Conservation (phyloP, 2,888 invertebrate genomes). For the Margaritifera margaritifera region DNA sequence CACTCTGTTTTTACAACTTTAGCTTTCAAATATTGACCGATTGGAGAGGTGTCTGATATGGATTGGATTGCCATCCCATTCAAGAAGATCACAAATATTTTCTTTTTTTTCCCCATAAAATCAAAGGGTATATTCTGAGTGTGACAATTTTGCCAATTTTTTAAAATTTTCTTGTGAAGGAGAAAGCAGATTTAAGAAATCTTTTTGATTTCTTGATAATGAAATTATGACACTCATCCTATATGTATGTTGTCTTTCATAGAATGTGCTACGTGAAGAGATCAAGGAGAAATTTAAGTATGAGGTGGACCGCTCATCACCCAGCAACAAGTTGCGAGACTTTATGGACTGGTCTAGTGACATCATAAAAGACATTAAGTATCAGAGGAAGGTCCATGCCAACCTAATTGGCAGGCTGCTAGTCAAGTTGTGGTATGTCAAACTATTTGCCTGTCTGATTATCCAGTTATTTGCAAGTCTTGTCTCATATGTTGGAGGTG, state of each 20-base stretch:
- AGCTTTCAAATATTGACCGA: no score
- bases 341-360: slow-evolving; percentile 72
- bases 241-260: slow-evolving; percentile 10
- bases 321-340: slow-evolving; percentile 72
- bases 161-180: no score
- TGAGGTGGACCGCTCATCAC: slow-evolving; percentile 70
- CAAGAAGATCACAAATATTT: no score
- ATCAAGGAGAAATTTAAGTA: slow-evolving; percentile 72
- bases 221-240: neutral
- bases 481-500: neutral
- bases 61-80: no score
- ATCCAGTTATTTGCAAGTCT: neutral
- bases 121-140: no score
- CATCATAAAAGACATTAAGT: slow-evolving; percentile 71
- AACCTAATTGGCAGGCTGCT: slow-evolving; percentile 61
- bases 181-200: neutral
- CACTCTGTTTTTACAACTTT: no score
- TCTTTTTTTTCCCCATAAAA: neutral
- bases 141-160: no score
- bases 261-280: slow-evolving; percentile 69
- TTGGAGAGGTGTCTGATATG: no score
- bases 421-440: slow-evolving; percentile 62
- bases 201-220: neutral
- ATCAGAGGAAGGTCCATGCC: slow-evolving; percentile 64
- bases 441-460: neutral